Base-by-base conservation (phyloP, 2,888 invertebrate species). In the Apomyelois bistriatella region DNA sequence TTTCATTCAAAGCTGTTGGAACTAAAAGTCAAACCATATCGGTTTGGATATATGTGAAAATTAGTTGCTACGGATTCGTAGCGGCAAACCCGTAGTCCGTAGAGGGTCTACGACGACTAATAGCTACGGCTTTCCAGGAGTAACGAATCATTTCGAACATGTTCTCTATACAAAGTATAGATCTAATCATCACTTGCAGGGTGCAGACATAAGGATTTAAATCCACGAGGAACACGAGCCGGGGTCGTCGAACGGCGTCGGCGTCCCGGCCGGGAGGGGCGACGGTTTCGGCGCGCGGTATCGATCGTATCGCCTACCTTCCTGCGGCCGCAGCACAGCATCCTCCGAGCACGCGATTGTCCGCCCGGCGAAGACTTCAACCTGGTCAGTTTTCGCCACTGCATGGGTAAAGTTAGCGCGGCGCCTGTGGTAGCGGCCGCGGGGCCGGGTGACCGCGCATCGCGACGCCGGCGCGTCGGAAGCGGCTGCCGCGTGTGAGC, bases 281-380 rank as follows among this genome's bases (percentile, higher is more conserved):
- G 83, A 75, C 79, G 79, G 84, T 85, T 86, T 83, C 83, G 87
- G 86, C 85, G 85, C 82, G 81, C 79, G 84, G 76, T 82, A 91
- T 85, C 84, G 91, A 91, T 83, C 90, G 82, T 67, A 79, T 76
- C 77, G 79, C 85, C 93, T 91, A 96, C 96, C 96, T 96, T 96
- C 93, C 96, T 95, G 92, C 96, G 95, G 93, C 96, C 96, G 94
- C 96, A 96, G 94, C 96, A 96, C 93, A 96, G 96, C 96, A 96
- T 96, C 93, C 94, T 95, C 93, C 94, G 94, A 93, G 94, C 94
- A 92, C 94, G 93, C 82, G 89, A 88, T 79, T 83, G 89, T 80
- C 88, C 90, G 85, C 90, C 88, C 91, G 93, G 92, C 92, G 93
- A 92, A 92, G 93, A 92, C 91, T 93, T 93, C 92, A 93, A 93